Percentiles rank a stretch among this genome's conserved stretches.
Evolutionary conservation across 2,113 vertebrate genomes (phyloP).

Genomic region (Ctenomys sociabilis): DNA sequence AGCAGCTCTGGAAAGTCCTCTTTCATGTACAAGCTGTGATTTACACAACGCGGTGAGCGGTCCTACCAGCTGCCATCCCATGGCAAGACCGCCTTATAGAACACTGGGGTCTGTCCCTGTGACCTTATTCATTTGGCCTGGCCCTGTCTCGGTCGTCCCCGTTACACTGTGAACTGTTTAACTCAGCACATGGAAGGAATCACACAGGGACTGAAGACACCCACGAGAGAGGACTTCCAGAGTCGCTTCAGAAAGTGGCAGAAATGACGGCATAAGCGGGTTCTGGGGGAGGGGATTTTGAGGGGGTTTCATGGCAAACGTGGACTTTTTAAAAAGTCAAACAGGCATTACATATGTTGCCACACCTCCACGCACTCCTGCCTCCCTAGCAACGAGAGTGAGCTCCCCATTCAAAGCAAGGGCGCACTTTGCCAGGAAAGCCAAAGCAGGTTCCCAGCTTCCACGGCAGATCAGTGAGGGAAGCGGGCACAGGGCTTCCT

Average conservation of each 20-base stretch:
- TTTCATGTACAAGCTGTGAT: background rate
- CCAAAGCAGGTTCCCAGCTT: background rate
- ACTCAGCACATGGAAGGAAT: background rate
- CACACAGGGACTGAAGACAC: background rate
- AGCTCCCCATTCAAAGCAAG: background rate
- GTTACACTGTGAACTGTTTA: background rate
- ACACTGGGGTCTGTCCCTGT: background rate
- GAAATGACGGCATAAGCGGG: background rate
- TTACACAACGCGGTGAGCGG: background rate
- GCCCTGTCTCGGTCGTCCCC: background rate
- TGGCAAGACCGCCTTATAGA: background rate
- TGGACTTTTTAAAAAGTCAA: background rate
- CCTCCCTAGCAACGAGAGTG: too few species aligned
- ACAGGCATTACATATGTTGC: background rate
- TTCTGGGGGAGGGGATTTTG: background rate
- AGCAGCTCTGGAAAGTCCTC: background rate
- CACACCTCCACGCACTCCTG: background rate
- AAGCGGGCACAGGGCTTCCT: background rate
- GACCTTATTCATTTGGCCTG: background rate
- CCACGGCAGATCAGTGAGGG: rapidly evolving
- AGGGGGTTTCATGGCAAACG: background rate
- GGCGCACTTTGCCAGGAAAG: background rate
- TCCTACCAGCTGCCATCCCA: background rate
- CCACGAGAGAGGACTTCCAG: background rate
- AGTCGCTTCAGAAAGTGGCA: background rate